Evolutionary conservation across 2,797 vertebrate genomes (phyloP).

Genomic region (Bradypodion ventrale): DNA sequence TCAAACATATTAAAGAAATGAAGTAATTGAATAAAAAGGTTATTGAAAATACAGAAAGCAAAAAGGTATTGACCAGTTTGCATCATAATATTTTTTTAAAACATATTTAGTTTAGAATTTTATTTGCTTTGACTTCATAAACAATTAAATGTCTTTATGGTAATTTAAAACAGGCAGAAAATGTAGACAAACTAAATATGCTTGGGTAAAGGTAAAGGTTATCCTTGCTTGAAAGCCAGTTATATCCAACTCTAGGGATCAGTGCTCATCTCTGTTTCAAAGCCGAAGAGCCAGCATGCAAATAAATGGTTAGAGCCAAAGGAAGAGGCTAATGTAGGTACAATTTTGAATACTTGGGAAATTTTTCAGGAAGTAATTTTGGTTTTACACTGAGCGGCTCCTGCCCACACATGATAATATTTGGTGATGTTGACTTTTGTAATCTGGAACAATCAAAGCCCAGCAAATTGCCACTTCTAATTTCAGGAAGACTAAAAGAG

Average conservation of each 20-base stretch:
- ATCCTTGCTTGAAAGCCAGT: too few species aligned
- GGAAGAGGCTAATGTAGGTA: background rate
- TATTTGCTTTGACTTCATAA: slow-evolving; percentile 23
- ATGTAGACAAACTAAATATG: background rate
- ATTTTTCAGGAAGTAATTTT: background rate
- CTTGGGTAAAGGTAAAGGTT: slow-evolving; percentile 6
- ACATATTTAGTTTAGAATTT: background rate
- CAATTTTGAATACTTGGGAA: background rate
- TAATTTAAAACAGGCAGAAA: background rate
- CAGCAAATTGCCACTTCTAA: background rate
- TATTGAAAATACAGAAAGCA: slow-evolving; percentile 23
- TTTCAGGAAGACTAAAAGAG: background rate
- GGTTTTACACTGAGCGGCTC: background rate
- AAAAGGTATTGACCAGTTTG: slow-evolving; percentile 24
- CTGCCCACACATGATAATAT: background rate
- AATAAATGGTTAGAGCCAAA: background rate
- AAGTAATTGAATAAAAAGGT: slow-evolving; percentile 35
- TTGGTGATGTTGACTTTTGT: background rate
- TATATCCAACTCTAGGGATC: too few species aligned
- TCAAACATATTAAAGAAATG: slow-evolving; percentile 25
- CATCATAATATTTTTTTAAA: slow-evolving; percentile 7
- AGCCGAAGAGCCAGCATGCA: too few species aligned
- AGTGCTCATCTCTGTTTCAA: too few species aligned
- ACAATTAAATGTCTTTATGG: slow-evolving; percentile 22
- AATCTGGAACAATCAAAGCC: too few species aligned